Conservation (phyloP, 2,888 invertebrate genomes). For the Ernsta delagoae region DNA sequence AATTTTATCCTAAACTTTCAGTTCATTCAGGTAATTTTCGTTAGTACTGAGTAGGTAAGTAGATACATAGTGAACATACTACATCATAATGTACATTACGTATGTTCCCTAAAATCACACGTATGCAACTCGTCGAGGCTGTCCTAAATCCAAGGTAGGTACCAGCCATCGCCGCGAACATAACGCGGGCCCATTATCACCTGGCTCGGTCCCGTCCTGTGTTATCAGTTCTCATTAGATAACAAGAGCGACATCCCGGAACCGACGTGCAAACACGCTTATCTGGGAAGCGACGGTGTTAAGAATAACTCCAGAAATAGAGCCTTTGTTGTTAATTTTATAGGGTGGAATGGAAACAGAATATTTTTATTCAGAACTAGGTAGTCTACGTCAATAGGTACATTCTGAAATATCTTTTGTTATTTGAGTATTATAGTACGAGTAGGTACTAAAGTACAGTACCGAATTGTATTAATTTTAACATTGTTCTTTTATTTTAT, state of each 20-base stretch:
- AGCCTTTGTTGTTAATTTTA: conserved; percentile 30
- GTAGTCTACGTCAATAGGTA: too few relatives aligned
- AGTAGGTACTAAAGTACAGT: too few relatives aligned
- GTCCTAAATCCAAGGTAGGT: conserved; percentile 19
- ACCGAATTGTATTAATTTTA: too few relatives aligned
- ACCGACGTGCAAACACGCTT: conserved; percentile 52
- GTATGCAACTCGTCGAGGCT: not conserved
- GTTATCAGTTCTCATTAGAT: conserved; percentile 57
- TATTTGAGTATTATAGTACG: too few relatives aligned
- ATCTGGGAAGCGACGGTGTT: conserved; percentile 44
- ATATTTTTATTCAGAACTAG: too few relatives aligned
- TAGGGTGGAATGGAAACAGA: not conserved
- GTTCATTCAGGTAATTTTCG: too few relatives aligned
- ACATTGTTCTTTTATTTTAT: too few relatives aligned
- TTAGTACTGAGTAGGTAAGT: too few relatives aligned
- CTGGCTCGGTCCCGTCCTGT: conserved; percentile 40
- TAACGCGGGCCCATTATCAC: conserved; percentile 41
- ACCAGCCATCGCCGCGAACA: conserved; percentile 11
- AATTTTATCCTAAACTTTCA: too few relatives aligned
- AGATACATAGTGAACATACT: too few relatives aligned
- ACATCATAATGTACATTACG: too few relatives aligned
- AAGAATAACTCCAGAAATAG: conserved; percentile 24
- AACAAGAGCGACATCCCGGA: conserved; percentile 53
- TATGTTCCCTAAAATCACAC: not conserved
- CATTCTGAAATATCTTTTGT: too few relatives aligned